Base-by-base conservation (phyloP, 2,888 invertebrate species). In the Adelognathus sp. region DNA sequence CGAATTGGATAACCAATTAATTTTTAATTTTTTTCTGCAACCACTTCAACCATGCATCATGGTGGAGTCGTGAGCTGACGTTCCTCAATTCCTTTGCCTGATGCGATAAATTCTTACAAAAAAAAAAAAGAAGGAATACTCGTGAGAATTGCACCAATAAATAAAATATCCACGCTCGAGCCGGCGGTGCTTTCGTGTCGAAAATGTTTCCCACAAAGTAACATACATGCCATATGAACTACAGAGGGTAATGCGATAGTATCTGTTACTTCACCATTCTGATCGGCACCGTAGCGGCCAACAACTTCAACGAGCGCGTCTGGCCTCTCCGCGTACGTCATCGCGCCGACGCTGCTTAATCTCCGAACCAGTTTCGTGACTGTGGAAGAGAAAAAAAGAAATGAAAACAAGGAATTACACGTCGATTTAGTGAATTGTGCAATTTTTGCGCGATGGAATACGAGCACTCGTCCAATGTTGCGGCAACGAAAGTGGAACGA, bases 361-460 rank as follows among this genome's bases (percentile, higher is more conserved):
- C 11, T 41, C 18, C 27, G 60, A 74, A 79, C 70, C 74, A 70
- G 74, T 79, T 74, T 64, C 29, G 18, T 24, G 27, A 7, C 33
- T 33, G 9, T 6, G 21, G 16, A 61, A 29, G 29, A 58, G 46
- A 27, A 60, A 16, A 46, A 39, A 39, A 18, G 24, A 52, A 39
- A 24, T 50, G 60, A 46, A 18, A 44, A 54, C 39, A 61, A 70
- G 36, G 24, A 29, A 69, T n/a, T 50, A 73, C 9, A 21, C 50
- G 39, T 66, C 67, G 63, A 75, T 75, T 75, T 79, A 71, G 66
- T 41, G 66, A 56, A 71, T 79, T 79, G 75, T 63, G 46, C 79
- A 79, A 78, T 78, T 76, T 71, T 78, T 64, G 27, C n/a, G 33
- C 21, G 41, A 61, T 60, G 71, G 31, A 46, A 74, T 67, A 18